A percentile compares a stretch with the other conserved stretches of the same genome.
Evolutionary conservation across 2,888 invertebrate genomes (phyloP).

Genomic region (Isotomurus palustris): DNA sequence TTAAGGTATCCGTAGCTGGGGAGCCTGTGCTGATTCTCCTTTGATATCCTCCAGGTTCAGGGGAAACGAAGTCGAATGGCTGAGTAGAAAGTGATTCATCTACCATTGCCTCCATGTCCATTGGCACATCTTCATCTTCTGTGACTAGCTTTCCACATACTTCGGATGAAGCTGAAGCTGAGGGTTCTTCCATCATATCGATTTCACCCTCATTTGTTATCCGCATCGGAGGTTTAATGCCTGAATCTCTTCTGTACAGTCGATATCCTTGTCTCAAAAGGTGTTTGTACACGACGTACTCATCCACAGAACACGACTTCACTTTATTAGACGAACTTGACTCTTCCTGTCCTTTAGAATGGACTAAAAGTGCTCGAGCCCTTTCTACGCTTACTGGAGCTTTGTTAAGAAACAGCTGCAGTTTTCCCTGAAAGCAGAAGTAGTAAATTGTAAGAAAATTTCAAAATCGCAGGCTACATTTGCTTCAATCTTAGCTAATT

Average conservation of each 20-base stretch:
- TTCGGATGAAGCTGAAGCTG: too few species aligned
- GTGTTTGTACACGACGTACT: conserved; percentile 26
- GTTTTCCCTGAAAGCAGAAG: conserved; percentile 20
- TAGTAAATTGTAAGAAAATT: too few species aligned
- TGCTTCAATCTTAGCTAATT: neutral
- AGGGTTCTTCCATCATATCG: too few species aligned
- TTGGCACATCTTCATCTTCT: neutral
- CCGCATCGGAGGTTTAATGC: neutral
- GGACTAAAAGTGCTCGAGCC: conserved; percentile 23
- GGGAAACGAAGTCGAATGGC: neutral
- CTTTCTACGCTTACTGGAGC: conserved; percentile 20
- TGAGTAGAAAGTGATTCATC: too few species aligned
- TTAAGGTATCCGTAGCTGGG: neutral
- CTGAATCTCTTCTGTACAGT: conserved; percentile 6
- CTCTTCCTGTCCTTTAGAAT: conserved; percentile 7
- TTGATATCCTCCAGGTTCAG: too few species aligned
- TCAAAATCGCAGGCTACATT: too few species aligned
- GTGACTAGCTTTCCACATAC: too few species aligned
- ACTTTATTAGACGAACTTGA: neutral
- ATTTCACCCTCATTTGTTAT: neutral
- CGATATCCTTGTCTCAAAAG: conserved; percentile 19
- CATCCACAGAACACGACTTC: conserved; percentile 16
- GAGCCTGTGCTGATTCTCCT: too few species aligned
- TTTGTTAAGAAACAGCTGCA: conserved; percentile 14
- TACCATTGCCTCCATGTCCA: too few species aligned